Evolutionary conservation across 2,888 invertebrate species (phyloP).

Genomic region (Achlya flavicornis): DNA sequence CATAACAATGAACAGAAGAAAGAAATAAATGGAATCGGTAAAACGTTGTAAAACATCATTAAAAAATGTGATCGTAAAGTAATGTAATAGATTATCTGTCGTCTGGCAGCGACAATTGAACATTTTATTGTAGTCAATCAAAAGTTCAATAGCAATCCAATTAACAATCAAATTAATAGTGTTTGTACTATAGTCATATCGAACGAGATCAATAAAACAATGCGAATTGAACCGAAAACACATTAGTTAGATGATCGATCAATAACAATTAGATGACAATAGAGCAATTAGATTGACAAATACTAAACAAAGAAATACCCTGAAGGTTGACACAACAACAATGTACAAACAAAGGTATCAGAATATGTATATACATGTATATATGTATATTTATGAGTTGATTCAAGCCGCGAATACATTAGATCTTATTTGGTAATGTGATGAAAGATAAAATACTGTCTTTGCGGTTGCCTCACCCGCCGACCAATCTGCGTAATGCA

Average conservation of each 20-base stretch:
- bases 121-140: neutral
- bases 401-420: slow-evolving; percentile 54
- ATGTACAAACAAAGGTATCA: slow-evolving; percentile 36
- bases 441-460: slow-evolving; percentile 67
- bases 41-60: neutral
- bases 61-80: neutral
- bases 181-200: neutral
- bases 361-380: slow-evolving; percentile 20
- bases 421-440: slow-evolving; percentile 62
- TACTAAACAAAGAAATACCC: slow-evolving; percentile 58
- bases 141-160: slow-evolving; percentile 7
- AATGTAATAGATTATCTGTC: neutral
- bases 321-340: slow-evolving; percentile 50
- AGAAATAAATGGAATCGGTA: too few species aligned
- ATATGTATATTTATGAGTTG: slow-evolving; percentile 50
- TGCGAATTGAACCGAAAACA: slow-evolving; percentile 42
- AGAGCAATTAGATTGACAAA: slow-evolving; percentile 68
- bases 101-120: neutral
- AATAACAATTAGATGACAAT: slow-evolving; percentile 65
- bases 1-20: neutral
- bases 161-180: slow-evolving; percentile 7
- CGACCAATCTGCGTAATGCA: slow-evolving; percentile 55
- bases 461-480: slow-evolving; percentile 53
- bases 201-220: slow-evolving; percentile 30
- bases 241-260: slow-evolving; percentile 53